These are phyloP conservation scores for Eutolmus rufibarbis DNA, from an alignment of 2,888 invertebrate genomes.

Conservation along the genomic window DNA sequence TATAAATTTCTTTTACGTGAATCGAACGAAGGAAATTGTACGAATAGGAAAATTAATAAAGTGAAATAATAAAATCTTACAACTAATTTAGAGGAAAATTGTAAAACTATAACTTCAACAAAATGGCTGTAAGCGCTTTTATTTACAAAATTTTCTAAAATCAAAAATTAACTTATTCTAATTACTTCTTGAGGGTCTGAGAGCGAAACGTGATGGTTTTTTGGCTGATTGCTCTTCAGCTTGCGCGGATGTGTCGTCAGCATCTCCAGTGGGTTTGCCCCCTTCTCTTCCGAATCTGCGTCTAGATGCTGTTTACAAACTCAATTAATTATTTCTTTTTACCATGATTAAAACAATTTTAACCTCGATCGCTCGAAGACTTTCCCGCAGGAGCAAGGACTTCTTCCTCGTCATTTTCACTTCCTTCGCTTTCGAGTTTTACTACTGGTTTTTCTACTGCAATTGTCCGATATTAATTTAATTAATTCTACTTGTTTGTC, in stretches of 20 bases:
- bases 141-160: conserved; percentile 37
- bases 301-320: conserved; percentile 26
- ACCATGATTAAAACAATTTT: background rate
- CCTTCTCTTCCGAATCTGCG: conserved; percentile 38
- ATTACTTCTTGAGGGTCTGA: conserved; percentile 36
- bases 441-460: conserved; percentile 56
- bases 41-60: too few relatives aligned
- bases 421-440: conserved; percentile 53
- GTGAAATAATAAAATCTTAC: too few relatives aligned
- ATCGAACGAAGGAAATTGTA: too few relatives aligned
- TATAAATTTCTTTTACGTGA: too few relatives aligned
- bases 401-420: conserved; percentile 53
- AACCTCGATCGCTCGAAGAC: conserved; percentile 38
- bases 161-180: conserved; percentile 19
- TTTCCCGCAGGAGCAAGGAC: conserved; percentile 53
- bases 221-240: conserved; percentile 58
- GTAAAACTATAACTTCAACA: conserved; percentile 17
- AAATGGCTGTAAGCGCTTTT: conserved; percentile 37
- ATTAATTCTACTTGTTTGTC: background rate
- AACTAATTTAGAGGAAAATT: background rate
- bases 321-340: background rate
- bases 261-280: conserved; percentile 5
- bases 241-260: conserved; percentile 46
- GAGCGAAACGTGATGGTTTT: conserved; percentile 58
- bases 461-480: background rate